These are phyloP conservation scores for Mesitornis unicolor DNA, from an alignment of 2,113 vertebrate species.

Conservation along the genomic window DNA sequence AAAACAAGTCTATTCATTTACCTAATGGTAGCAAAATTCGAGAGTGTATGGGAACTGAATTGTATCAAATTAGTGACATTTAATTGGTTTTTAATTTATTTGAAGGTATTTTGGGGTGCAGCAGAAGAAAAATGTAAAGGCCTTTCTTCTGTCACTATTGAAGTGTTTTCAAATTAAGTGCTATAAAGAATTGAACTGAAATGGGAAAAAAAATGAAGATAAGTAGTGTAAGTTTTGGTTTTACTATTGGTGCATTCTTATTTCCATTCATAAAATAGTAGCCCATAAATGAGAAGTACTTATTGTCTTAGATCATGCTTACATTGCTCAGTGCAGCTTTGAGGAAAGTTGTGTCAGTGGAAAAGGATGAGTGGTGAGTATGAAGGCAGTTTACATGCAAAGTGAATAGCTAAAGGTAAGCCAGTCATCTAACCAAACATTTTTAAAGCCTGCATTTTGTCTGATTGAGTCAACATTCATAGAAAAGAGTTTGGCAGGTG, in stretches of 20 bases:
- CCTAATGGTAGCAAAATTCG: neutral
- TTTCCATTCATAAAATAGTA: neutral
- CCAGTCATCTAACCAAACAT: slow-evolving; percentile 53
- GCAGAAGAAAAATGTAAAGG: neutral
- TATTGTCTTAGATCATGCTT: neutral
- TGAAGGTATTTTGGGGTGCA: neutral
- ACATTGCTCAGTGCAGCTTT: neutral
- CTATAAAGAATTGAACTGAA: neutral
- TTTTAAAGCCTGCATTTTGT: slow-evolving; percentile 55
- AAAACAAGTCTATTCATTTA: neutral
- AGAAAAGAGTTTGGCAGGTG: slow-evolving; percentile 52
- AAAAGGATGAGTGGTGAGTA: neutral
- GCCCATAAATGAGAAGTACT: neutral
- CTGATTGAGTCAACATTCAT: slow-evolving; percentile 49
- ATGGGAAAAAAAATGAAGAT: neutral
- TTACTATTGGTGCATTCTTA: neutral
- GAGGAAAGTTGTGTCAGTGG: neutral
- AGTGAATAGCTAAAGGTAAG: slow-evolving; percentile 23
- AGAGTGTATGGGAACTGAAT: neutral
- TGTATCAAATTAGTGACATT: neutral
- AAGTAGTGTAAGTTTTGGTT: neutral
- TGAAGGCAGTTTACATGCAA: slow-evolving; percentile 18
- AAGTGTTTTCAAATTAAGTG: neutral
- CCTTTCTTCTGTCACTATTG: neutral
- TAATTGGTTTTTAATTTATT: neutral